Percentiles rank a stretch among this genome's conserved stretches.
phyloP scores from a whole-genome alignment of 2,113 vertebrate species.

The Heliornis fulica region DNA sequence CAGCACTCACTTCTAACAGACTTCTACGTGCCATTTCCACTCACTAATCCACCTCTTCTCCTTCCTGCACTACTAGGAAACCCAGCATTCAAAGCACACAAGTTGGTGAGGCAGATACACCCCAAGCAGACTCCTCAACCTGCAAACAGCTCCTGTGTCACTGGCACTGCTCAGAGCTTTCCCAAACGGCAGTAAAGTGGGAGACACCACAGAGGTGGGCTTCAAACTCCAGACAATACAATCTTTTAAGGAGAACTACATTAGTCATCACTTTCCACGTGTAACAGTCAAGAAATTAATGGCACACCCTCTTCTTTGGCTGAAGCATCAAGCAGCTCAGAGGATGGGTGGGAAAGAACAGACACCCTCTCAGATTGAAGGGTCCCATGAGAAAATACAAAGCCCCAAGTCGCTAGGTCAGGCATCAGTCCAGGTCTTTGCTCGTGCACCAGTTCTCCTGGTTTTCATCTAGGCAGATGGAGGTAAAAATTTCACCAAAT shows the following conservation, averaged over 20 bases:
- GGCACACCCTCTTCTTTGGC: background rate
- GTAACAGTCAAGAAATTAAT: background rate
- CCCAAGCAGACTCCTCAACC: background rate
- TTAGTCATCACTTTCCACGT: background rate
- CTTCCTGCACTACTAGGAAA: background rate
- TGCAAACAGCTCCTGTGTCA: background rate
- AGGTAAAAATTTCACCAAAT: background rate
- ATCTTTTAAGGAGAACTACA: background rate
- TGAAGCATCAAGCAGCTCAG: background rate
- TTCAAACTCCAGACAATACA: background rate
- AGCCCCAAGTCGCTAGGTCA: background rate
- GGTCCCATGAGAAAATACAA: background rate
- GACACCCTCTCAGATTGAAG: accelerated
- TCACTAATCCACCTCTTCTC: background rate
- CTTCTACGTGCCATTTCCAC: background rate
- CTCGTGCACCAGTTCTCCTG: background rate
- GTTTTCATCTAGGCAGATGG: background rate
- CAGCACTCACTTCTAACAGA: background rate
- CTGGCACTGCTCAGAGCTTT: background rate
- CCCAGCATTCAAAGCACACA: background rate
- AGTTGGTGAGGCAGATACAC: accelerated
- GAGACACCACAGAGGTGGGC: background rate
- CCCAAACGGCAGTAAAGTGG: background rate
- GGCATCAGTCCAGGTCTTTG: background rate
- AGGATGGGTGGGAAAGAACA: background rate